Conservation (phyloP, 1,140 invertebrate species). For the Zaprionus camerounensis region DNA sequence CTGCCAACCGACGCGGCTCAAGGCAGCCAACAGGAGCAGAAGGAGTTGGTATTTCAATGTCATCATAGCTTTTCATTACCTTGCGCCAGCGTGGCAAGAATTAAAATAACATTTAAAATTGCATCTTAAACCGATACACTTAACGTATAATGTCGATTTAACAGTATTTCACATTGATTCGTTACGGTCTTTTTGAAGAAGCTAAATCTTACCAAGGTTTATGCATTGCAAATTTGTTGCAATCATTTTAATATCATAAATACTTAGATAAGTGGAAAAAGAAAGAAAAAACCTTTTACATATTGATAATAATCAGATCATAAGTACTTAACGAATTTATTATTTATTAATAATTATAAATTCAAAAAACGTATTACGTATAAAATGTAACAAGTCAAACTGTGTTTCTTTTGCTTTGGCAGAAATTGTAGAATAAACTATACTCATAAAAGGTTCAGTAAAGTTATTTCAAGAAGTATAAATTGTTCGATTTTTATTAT, state of each 20-base stretch:
- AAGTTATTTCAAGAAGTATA: neutral
- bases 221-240: no score
- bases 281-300: no score
- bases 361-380: neutral
- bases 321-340: neutral
- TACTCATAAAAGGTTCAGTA: neutral
- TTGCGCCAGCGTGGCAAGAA: conserved; percentile 7
- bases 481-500: neutral
- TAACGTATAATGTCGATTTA: neutral
- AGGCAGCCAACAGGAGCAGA: neutral
- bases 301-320: neutral
- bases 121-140: neutral
- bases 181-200: neutral
- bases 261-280: no score
- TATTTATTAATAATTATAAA: neutral
- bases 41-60: neutral
- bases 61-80: no score
- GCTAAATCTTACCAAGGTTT: no score
- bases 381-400: neutral
- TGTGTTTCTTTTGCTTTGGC: conserved; percentile 1
- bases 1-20: neutral
- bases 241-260: no score
- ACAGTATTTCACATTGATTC: neutral
- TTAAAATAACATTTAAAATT: conserved; percentile 3
- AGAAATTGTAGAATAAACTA: neutral